phyloP scores from a whole-genome alignment of 2,888 invertebrate species.

The Lasioglossum pauxillum region DNA sequence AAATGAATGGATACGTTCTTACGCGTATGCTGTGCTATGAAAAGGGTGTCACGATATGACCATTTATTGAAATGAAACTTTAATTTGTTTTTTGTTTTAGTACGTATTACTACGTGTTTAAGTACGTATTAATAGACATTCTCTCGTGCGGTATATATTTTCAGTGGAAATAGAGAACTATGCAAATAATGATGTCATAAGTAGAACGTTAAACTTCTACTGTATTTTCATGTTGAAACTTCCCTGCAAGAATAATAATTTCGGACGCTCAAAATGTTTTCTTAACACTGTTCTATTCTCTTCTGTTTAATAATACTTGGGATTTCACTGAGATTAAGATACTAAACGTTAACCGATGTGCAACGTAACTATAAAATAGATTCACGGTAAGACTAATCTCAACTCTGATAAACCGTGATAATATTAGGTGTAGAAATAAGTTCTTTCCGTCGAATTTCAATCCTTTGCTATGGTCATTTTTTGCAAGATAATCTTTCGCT shows the following conservation, averaged over 20 bases:
- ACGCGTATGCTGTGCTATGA: neutral
- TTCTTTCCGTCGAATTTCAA: too few relatives aligned
- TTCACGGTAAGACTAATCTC: neutral
- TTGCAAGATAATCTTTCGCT: too few relatives aligned
- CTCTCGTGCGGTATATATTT: neutral
- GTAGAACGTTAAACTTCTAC: neutral
- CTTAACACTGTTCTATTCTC: neutral
- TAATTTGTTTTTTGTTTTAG: neutral
- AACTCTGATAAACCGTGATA: neutral
- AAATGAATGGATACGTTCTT: neutral
- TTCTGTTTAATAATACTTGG: neutral
- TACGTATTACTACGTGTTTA: neutral
- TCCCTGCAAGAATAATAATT: neutral
- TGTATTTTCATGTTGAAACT: neutral
- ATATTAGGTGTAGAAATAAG: too few relatives aligned
- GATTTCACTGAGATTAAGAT: neutral
- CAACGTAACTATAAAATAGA: neutral
- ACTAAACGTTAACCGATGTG: neutral
- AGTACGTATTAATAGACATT: neutral
- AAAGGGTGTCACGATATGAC: neutral
- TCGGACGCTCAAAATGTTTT: neutral
- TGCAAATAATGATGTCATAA: neutral
- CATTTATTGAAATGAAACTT: neutral
- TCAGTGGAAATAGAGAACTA: neutral
- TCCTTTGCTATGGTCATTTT: too few relatives aligned